Evolutionary conservation across 30 jellyfish, hydroid and myxozoan species (phyloP), one percentile per base, ranked within the genome.

Genomic region (Sanderia malayensis): DNA sequence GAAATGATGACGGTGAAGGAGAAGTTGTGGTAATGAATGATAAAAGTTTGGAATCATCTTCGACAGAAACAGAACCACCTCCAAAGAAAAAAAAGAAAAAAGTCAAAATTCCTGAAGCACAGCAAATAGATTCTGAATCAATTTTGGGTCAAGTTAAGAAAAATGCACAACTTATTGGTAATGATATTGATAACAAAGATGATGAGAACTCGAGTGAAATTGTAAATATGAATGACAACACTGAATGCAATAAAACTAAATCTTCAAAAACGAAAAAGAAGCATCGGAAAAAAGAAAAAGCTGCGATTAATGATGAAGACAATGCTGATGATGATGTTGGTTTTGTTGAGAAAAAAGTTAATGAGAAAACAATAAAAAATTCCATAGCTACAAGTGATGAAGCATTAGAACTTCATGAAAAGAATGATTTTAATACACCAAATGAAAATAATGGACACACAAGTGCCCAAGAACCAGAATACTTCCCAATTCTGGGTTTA

Each of bases 401-500:
- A 8, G 15, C 15, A 41, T 15, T 41, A 6, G 55, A 41, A 41
- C 15, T 15, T 6, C 8, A 8, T 41, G 55, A 41, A 41, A 15
- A 8, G 8, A 15, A 6, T 41, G 55, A 41, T 15, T 41, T 41
- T 8, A 41, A 41, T 41, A 41, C 8, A 6, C 23, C 22, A 9
- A 26, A 46, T 0, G 21, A 24, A 15, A 31, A 71, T 1, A 46
- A 2, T 10, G 60, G 31, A 10, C 8, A 32, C 21, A 24, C 71
- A 4, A 31, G n/a, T n/a, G n/a, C n/a, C n/a, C n/a, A 29, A 21
- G 69, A 61, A 13, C 58, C n/a, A 10, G 9, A 82, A 44, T 83
- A 69, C 37, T 81, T 63, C 37, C 70, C 83, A 22, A 45, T 82
- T 2, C 53, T 82, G 17, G 97, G 94, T 0, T 37, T 78, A 10